A percentile compares a stretch with the other conserved stretches of the same genome.
phyloP scores from a whole-genome alignment of 2,797 vertebrate species.

The Trematomus bernacchii region DNA sequence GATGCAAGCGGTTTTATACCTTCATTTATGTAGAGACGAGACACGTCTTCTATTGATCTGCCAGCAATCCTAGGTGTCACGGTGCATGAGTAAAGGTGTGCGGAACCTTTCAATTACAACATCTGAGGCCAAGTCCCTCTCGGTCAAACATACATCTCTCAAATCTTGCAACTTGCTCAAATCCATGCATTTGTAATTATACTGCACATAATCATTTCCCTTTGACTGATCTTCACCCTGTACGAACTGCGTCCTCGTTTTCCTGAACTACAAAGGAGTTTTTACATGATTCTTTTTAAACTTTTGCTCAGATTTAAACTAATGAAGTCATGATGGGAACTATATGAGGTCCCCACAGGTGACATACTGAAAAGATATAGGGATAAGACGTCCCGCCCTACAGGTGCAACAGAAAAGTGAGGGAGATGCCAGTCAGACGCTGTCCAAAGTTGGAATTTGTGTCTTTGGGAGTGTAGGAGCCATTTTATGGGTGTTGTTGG shows the following conservation, averaged over 20 bases:
- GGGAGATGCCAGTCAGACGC: background rate
- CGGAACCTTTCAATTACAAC: constrained; percentile 47
- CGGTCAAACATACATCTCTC: background rate
- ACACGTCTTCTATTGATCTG: constrained; percentile 63
- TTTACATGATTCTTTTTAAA: background rate
- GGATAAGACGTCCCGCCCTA: background rate
- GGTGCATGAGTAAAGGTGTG: constrained; percentile 43
- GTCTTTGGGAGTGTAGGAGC: too few relatives aligned
- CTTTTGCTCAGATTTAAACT: background rate
- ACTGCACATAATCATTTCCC: background rate
- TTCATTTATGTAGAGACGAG: constrained; percentile 43
- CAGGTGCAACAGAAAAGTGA: background rate
- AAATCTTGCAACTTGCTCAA: constrained; percentile 8
- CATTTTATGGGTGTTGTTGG: too few relatives aligned
- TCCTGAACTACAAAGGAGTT: background rate
- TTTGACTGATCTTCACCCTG: background rate
- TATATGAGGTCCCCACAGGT: background rate
- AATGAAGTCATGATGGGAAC: background rate
- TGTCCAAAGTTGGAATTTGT: background rate
- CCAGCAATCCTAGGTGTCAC: constrained; percentile 36
- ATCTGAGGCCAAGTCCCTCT: constrained; percentile 19
- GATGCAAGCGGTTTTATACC: constrained; percentile 34
- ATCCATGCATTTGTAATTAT: background rate
- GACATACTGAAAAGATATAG: background rate
- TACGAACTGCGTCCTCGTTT: background rate